Conservation (phyloP, 23 tunicate genomes). For the Pegea sp. region DNA sequence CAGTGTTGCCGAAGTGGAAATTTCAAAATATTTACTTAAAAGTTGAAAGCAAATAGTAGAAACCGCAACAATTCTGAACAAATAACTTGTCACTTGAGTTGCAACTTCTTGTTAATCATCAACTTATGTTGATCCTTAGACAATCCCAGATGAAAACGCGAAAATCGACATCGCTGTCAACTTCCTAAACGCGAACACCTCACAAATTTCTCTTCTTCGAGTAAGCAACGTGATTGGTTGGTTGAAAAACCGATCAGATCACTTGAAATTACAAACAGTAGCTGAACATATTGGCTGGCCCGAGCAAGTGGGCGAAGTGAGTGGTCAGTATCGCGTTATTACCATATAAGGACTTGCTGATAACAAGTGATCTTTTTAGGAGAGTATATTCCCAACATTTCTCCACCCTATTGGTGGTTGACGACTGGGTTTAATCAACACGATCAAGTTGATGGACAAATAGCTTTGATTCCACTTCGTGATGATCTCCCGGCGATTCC, state of each 20-base stretch:
- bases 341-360: too few species aligned
- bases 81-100: too few species aligned
- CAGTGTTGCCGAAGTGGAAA: too few species aligned
- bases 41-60: too few species aligned
- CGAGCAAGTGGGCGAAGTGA: constrained; percentile 59
- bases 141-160: constrained; percentile 13
- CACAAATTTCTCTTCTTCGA: constrained; percentile 13
- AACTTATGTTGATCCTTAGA: constrained; percentile 4
- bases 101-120: too few species aligned
- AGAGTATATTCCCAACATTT: neutral
- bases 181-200: constrained; percentile 9
- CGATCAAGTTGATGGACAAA: neutral
- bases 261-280: constrained; percentile 5
- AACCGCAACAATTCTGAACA: too few species aligned
- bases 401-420: neutral
- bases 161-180: constrained; percentile 66
- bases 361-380: neutral
- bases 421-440: neutral
- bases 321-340: too few species aligned
- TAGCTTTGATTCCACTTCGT: neutral
- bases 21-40: too few species aligned
- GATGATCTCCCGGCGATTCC: too few species aligned
- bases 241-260: constrained; percentile 7
- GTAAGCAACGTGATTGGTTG: constrained; percentile 25
- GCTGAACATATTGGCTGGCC: constrained; percentile 48